These are phyloP conservation scores for Clanis bilineata DNA, from an alignment of 2,888 invertebrate genomes.

Conservation along the genomic window DNA sequence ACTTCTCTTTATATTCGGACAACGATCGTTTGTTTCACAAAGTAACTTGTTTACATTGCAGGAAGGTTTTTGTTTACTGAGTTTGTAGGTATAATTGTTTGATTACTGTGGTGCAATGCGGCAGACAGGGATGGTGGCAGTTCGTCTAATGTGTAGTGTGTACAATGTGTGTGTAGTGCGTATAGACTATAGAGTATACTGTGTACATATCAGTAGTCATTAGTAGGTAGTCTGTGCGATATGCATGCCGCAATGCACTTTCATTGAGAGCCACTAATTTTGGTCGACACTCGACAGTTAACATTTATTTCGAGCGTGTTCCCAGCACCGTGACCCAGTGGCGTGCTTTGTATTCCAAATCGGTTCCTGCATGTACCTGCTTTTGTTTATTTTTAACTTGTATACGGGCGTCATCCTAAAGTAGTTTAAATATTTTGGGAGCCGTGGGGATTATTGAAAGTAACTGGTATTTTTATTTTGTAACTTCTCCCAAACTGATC, in stretches of 20 bases:
- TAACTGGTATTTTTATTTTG: not conserved
- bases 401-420: not conserved
- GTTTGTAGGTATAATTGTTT: constrained; percentile 6
- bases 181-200: no score
- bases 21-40: constrained; percentile 2
- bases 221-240: not conserved
- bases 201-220: no score
- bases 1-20: not conserved
- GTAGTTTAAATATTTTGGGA: not conserved
- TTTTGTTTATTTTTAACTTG: constrained; percentile 46
- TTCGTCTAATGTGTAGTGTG: not conserved
- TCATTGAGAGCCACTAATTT: constrained; percentile 54
- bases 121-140: not conserved
- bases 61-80: constrained; percentile 10
- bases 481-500: not conserved
- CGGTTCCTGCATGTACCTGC: constrained; percentile 48
- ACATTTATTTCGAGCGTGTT: constrained; percentile 63
- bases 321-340: constrained; percentile 71
- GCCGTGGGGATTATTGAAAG: not conserved
- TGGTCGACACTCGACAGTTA: constrained; percentile 50
- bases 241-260: constrained; percentile 46
- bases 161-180: not conserved
- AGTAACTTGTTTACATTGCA: constrained; percentile 15
- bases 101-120: not conserved
- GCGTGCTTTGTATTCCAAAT: constrained; percentile 61